These are phyloP conservation scores for Esox masquinongy DNA, from an alignment of 2,797 vertebrate genomes.

Conservation along the genomic window DNA sequence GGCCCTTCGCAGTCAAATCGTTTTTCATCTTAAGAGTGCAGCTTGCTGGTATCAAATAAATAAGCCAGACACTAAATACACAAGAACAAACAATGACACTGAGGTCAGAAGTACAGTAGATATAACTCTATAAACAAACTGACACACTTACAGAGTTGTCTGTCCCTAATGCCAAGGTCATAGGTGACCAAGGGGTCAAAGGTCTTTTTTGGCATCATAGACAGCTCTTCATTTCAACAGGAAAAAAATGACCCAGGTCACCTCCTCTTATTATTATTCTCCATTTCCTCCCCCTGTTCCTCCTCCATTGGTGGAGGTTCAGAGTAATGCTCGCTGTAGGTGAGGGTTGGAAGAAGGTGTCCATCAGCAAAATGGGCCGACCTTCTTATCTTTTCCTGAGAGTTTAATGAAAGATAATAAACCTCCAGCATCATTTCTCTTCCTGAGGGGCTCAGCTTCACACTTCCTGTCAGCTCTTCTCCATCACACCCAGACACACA, in stretches of 20 bases:
- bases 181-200: background rate
- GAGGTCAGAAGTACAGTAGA: background rate
- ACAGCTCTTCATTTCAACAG: background rate
- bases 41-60: conserved; percentile 6
- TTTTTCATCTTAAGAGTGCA: background rate
- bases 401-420: background rate
- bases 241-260: too few relatives aligned
- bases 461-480: background rate
- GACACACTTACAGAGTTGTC: background rate
- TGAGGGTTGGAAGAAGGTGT: background rate
- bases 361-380: background rate
- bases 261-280: too few relatives aligned
- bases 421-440: background rate
- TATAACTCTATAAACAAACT: background rate
- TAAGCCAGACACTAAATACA: background rate
- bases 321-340: background rate
- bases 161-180: background rate
- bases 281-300: too few relatives aligned
- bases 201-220: background rate
- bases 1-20: background rate
- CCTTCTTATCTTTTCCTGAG: background rate
- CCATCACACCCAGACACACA: background rate
- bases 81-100: background rate
- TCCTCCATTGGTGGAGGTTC: background rate
- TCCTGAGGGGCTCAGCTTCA: background rate